Percentiles rank a stretch among this genome's conserved stretches.
Evolutionary conservation across 2,113 vertebrate genomes (phyloP).

Genomic region (Crotalus horridus): DNA sequence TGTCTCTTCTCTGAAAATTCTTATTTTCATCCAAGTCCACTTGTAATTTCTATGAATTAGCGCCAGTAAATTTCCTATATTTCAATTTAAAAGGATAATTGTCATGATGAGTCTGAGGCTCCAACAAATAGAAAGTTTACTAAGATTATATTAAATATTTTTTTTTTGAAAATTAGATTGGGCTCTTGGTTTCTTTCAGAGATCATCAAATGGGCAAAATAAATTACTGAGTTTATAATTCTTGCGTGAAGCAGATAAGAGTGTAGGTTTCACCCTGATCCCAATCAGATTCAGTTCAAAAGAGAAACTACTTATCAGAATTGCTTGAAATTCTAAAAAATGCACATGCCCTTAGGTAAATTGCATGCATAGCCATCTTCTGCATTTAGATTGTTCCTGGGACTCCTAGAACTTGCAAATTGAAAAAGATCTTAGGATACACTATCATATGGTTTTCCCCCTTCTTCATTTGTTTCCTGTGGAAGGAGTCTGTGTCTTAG

Average conservation of each 20-base stretch:
- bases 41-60: background rate
- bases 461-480: background rate
- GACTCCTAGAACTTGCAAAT: background rate
- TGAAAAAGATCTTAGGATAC: background rate
- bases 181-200: background rate
- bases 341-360: background rate
- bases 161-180: background rate
- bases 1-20: background rate
- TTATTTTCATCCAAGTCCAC: background rate
- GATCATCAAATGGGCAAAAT: background rate
- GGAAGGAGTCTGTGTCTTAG: background rate
- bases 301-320: background rate
- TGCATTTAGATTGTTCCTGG: background rate
- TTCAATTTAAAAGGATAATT: background rate
- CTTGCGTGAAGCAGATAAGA: background rate
- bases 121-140: background rate
- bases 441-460: background rate
- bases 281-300: background rate
- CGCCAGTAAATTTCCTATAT: background rate
- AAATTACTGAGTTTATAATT: background rate
- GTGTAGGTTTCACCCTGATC: background rate
- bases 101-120: background rate
- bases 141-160: background rate
- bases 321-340: background rate
- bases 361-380: background rate